Conservation (phyloP, 1,140 invertebrate species). For the Formica exsecta region DNA sequence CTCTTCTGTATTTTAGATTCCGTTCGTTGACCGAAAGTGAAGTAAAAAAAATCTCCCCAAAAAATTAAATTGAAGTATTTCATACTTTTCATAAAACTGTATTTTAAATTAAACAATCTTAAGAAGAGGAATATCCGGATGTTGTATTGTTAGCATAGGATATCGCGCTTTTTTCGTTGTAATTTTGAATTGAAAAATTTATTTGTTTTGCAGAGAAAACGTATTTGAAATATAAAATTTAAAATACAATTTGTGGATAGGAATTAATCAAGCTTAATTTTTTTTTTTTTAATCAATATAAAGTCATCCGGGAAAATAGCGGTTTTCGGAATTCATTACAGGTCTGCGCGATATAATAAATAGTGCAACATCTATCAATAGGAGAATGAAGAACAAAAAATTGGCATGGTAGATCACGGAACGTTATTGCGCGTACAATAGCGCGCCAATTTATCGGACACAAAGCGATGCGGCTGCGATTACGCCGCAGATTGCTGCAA, state of each 20-base stretch:
- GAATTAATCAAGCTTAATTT: not conserved
- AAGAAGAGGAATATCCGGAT: not conserved
- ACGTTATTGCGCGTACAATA: constrained; percentile 10
- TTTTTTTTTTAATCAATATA: too few species aligned
- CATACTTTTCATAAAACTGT: too few species aligned
- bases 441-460: constrained; percentile 37
- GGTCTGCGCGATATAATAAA: not conserved
- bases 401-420: not conserved
- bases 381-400: not conserved
- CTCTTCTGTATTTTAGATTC: constrained; percentile 17
- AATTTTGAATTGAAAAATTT: not conserved
- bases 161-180: not conserved
- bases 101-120: not conserved
- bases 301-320: too few species aligned
- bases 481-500: constrained; percentile 57
- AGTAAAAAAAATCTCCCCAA: not conserved
- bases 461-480: constrained; percentile 50
- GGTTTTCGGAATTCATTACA: not conserved
- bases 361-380: not conserved
- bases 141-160: not conserved
- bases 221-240: not conserved
- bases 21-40: not conserved
- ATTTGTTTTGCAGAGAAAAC: not conserved
- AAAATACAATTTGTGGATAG: too few species aligned
- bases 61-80: not conserved